Conservation (phyloP, 2,113 vertebrate genomes). For the Antennarius striatus region DNA sequence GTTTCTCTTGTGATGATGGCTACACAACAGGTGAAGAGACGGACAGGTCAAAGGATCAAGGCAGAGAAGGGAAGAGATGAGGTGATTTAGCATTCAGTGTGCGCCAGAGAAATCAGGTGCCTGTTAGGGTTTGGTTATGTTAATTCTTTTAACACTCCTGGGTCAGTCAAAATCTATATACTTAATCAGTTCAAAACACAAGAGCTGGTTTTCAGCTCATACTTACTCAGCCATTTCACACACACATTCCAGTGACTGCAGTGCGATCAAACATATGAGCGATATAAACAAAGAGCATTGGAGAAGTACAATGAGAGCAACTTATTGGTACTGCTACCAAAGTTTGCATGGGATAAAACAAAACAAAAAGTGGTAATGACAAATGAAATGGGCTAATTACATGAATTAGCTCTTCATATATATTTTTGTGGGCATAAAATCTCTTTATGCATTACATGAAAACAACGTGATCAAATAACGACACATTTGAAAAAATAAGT, state of each 20-base stretch:
- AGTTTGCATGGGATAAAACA: not conserved
- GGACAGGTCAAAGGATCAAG: conserved; percentile 41
- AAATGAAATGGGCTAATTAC: conserved; percentile 4
- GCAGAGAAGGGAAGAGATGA: conserved; percentile 45
- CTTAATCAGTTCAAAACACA: conserved; percentile 33
- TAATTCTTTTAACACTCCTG: conserved; percentile 28
- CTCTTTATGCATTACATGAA: conserved; percentile 28
- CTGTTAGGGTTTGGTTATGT: conserved; percentile 36
- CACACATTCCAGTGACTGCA: conserved; percentile 21
- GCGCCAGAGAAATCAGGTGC: conserved; percentile 35
- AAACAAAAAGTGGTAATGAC: conserved; percentile 2
- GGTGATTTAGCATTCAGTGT: conserved; percentile 37
- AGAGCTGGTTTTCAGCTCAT: conserved; percentile 9
- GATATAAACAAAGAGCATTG: conserved; percentile 26
- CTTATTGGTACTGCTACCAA: conserved; percentile 15
- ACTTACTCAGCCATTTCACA: conserved; percentile 27
- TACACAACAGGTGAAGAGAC: conserved; percentile 58
- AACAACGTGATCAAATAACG: conserved; percentile 16
- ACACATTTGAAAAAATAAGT: conserved; percentile 28
- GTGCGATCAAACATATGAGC: conserved; percentile 17
- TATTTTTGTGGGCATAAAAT: conserved; percentile 40
- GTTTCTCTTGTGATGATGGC: conserved; percentile 54
- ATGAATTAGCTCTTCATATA: conserved; percentile 19
- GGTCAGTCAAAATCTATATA: conserved; percentile 31
- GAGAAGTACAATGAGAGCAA: conserved; percentile 16